Evolutionary conservation across 2,797 vertebrate species (phyloP), one percentile per base, ranked within the genome.

Genomic region (Pantherophis vulpinus): DNA sequence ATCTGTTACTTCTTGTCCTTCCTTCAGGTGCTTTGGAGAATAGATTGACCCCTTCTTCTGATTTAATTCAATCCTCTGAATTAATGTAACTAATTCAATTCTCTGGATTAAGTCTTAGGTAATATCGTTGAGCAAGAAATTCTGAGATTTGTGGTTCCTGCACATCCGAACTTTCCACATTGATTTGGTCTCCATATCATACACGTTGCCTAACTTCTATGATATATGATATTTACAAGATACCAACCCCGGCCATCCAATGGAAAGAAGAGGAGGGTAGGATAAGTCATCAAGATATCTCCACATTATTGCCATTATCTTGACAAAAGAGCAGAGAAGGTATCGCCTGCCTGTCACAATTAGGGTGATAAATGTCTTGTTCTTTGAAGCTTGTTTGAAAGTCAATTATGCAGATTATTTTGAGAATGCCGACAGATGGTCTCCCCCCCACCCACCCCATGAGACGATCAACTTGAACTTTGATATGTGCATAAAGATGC

Each of bases 371-470:
- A 97, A 98, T 97, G 97, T 94, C 93, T 86, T 74, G 96, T 98
- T 97, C 97, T 98, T 97, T 97, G 96, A 97, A 97, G 96, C 95
- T 97, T 97, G 95, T 97, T 97, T 97, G 97, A 97, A 98, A 98
- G 97, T 98, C 97, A 98, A 98, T 98, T 98, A 98, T 97, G 97
- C 96, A 98, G 97, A 98, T 98, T 97, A 98, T 98, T 98, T 97
- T 95, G 96, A 97, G 97, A 97, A 98, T 97, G 97, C 96, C 98
- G 97, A 97, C 98, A 98, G 97, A 98, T 98, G 97, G 97, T 95
- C 96, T 96, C 97, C 96, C 96, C 96, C 97, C 97, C 96, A 97
- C 96, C 96, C 95, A 42, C 42, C 95, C 96, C 95, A 97, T 93
- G 96, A 98, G 96, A 97, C 95, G 97, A 97, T 97, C 96, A 97